Evolutionary conservation across 2,888 invertebrate species (phyloP).

Genomic region (Chymomyza fuscimana): DNA sequence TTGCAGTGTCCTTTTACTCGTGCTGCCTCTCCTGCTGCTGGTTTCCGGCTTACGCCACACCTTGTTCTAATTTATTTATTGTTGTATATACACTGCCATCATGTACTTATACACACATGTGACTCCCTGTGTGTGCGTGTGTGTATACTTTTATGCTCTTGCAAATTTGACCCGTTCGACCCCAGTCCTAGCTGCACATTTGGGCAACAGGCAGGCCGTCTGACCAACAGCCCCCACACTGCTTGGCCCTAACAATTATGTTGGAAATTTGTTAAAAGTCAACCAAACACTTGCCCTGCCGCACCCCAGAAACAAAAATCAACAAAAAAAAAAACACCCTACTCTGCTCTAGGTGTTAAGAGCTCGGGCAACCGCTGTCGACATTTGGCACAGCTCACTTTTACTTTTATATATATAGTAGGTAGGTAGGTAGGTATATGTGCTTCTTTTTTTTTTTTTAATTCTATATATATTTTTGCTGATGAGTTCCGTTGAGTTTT

Average conservation of each 20-base stretch:
- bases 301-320: neutral
- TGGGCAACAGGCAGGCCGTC: conserved; percentile 14
- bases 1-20: neutral
- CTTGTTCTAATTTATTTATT: conserved; percentile 72
- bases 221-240: neutral
- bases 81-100: conserved; percentile 24
- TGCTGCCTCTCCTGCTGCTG: neutral
- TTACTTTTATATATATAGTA: neutral
- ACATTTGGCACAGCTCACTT: neutral
- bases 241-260: conserved; percentile 59
- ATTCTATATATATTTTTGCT: neutral
- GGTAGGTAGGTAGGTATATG: too few species aligned
- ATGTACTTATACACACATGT: conserved; percentile 28
- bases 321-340: neutral
- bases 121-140: neutral
- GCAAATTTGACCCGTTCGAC: conserved; percentile 27
- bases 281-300: conserved; percentile 31
- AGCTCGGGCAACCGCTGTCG: neutral
- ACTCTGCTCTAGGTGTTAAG: neutral
- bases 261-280: conserved; percentile 68
- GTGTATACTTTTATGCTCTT: conserved; percentile 25
- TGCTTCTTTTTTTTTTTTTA: neutral
- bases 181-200: too few species aligned
- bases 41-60: conserved; percentile 44
- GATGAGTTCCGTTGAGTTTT: neutral